Evolutionary conservation across 2,888 invertebrate species (phyloP), one percentile per base, ranked within the genome.

Genomic region (Aleiodes alternator): DNA sequence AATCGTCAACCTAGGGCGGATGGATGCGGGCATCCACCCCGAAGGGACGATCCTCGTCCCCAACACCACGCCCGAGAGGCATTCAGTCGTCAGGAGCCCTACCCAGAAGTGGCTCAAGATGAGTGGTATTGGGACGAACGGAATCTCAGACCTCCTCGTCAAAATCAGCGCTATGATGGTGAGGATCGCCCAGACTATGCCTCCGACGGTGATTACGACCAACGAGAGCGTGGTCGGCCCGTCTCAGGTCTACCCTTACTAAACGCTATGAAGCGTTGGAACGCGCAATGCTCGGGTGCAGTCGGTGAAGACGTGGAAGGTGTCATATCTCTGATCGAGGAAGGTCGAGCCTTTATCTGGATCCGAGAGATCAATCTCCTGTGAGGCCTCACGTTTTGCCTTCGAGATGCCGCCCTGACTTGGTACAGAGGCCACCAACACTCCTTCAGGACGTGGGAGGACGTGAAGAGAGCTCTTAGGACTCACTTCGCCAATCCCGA

Each of bases 391-490:
- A 56, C 76, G 7, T 76, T 72, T 4, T 69, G 50, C 43, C 31
- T 69, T 2, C 29, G 55, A 5, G 51, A 11, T 0, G 34, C 53
- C 0, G 72, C 75, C 12, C 53, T 72, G 3, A 38, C 29, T 0
- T 76, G 72, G 75, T 76, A 76, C 12, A 68, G 75, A 0, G 75
- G 68, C 0, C 72, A 56, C 4, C 6, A 16, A 0, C n/a, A 56
- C 12, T n/a, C 48, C 7, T 43, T 69, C 4, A 0, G 43, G 3
- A 61, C 12, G 0, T 76, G 72, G 76, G 51, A 69, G 1, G n/a
- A 1, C 11, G 14, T 64, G 7, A 68, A 73, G 12, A 9, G 12
- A 3, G 72, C 68, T 0, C 14, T 73, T 0, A 72, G 72, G 1
- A n/a, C 16, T 3, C 43, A 55, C 14, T 76, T 50, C 14, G 72